Base-by-base conservation (phyloP, 92 coral and sea anemone species). In the Desmophyllum pertusum region DNA sequence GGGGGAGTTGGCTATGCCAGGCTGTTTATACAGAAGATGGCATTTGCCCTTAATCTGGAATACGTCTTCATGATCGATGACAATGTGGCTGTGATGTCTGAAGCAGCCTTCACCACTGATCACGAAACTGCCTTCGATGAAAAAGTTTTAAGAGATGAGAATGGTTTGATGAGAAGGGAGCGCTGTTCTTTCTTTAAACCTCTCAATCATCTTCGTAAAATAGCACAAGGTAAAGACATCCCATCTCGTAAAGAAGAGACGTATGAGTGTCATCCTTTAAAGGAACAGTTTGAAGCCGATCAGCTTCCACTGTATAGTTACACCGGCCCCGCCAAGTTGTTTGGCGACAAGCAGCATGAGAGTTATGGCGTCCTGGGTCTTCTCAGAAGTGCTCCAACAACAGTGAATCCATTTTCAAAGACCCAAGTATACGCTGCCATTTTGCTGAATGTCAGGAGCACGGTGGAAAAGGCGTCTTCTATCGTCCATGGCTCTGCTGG, bases 401-500 rank as follows among this genome's bases (percentile, higher is more conserved):
- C 80, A 14, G 61, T 46, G 35, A 55, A 39, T 6, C 81, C 88
- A 5, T 88, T 83, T 53, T 14, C 84, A 4, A 88, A 83, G 70
- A 41, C 88, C 45, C 91, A 88, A 37, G 91, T 88, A 30, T 88
- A 83, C 77, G 86, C 87, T 46, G 91, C 83, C 10, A 55, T 83
- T 33, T 67, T 88, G 27, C 41, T 88, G 39, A 88, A 88, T 67
- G 88, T 88, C 31, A 84, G 61, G 69, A 81, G 84, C 38, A 88
- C 91, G 0, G 91, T 83, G 14, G 80, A 83, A 70, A 78, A 77
- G 21, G 71, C 10, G 88, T 88, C 19, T 88, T 70, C 36, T 88
- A 88, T 69, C 91, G 91, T 10, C 84, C 91, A 67, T 88, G 91
- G 91, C 91, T 85, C 40, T 83, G 79, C 84, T 88, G 91, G 91